Evolutionary conservation across 2,113 vertebrate species (phyloP), one percentile per base, ranked within the genome.

Genomic region (Hirundichthys speculiger): DNA sequence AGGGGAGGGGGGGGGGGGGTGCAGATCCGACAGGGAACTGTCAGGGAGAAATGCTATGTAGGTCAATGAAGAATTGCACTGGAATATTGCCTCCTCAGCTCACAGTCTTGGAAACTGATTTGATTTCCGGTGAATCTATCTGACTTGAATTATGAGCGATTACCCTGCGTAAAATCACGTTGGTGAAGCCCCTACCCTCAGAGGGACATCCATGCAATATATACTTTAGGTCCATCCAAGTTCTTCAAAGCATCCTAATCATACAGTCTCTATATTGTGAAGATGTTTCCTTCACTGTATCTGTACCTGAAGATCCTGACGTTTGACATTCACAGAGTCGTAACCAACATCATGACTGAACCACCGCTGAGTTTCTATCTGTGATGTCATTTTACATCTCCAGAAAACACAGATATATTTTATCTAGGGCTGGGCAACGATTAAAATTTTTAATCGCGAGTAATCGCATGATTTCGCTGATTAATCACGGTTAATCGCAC

Each of bases 41-140:
- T 88, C 84, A 82, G 86, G 65, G 78, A 86, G 87, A 89, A 72
- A 83, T 69, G 75, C 73, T 89, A 91, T 91, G 87, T 90, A 88
- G 88, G 92, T 90, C 88, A 90, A 85, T 88, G 82, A 87, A 84
- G 83, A 87, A 86, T 83, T 83, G 77, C 88, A 64, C 78, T 60
- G 88, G 86, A 86, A 89, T 91, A 89, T 89, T 90, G 87, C 83
- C 71, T 86, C 74, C 64, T 88, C 85, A 81, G 79, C 88, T 87
- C 85, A 69, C 71, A 76, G 84, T 69, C 75, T 87, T 79, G 74
- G 66, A 84, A 84, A 82, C 75, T 90, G 89, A 88, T 84, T 86
- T 92, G 90, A 91, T 92, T 90, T 89, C 84, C 77, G 69, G 84
- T 89, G 82, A 86, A 91, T 87, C 88, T 71, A 77, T 86, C 81